Conservation (phyloP, 2,113 vertebrate species). For the Macquaria australasica region DNA sequence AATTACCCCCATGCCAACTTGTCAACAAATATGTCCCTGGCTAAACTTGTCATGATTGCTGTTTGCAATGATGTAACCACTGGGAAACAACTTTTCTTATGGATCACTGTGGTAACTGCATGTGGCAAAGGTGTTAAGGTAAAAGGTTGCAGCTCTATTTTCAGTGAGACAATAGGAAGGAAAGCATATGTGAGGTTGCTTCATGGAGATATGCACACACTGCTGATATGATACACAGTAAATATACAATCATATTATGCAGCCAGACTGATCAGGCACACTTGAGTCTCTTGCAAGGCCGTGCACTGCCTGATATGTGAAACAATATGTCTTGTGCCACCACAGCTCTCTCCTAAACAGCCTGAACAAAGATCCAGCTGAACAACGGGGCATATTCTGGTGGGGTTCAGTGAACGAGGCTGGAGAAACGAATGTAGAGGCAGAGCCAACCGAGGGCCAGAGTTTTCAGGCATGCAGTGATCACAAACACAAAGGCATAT, state of each 20-base stretch:
- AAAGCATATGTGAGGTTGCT: not conserved
- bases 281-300: slow-evolving; percentile 3
- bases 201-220: not conserved
- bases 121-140: not conserved
- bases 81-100: not conserved
- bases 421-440: slow-evolving; percentile 4
- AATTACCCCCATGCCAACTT: not conserved
- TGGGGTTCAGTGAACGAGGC: not conserved
- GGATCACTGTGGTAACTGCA: slow-evolving; percentile 8
- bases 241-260: not conserved
- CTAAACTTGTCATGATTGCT: not conserved
- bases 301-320: not conserved
- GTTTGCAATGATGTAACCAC: not conserved
- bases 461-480: slow-evolving; percentile 35
- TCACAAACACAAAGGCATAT: slow-evolving; percentile 39
- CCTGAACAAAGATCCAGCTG: slow-evolving; percentile 3
- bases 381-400: not conserved
- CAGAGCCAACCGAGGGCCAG: slow-evolving; percentile 4
- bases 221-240: not conserved
- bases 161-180: not conserved
- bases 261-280: slow-evolving; percentile 10
- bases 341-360: not conserved
- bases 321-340: not conserved
- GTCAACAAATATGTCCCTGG: not conserved
- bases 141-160: not conserved